Evolutionary conservation across 2,797 vertebrate species (phyloP), one percentile per base, ranked within the genome.

Genomic region (Sciurus carolinensis): DNA sequence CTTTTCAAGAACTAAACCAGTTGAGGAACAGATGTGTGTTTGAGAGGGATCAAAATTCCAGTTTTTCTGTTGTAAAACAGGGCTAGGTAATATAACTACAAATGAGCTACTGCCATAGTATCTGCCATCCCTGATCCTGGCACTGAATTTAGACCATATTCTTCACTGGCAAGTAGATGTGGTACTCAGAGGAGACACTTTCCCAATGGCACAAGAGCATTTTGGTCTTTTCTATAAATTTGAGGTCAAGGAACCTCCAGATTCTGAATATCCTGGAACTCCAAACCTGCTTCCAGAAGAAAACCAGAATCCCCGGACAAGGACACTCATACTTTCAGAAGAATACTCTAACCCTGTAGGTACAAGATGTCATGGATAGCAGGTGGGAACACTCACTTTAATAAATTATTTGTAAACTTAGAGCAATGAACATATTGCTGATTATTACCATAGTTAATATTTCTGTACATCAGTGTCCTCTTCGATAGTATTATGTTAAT

Each of bases 391-490:
- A 36, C 28, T 50, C 7, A 18, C 18, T 91, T 84, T 59, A 90
- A 50, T 66, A 73, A 54, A 20, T 72, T 12, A 75, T 81, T 93
- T 92, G n/a, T 89, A 75, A 91, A 90, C 59, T 67, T 77, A 30
- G 87, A 91, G 47, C 44, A 91, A 66, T 92, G 26, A 75, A 69
- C 4, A 66, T 89, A 18, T 52, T 90, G n/a, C 44, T 86, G 50
- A 85, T 96, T 77, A 90, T 96, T 87, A 91, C 54, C 44, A 62
- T 30, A 62, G 39, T 72, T 93, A 90, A 77, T 73, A 22, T 83
- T 64, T 94, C 42, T 82, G 54, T 64, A 36, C 7, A 77, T 82
- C 52, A 72, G 69, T 73, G 90, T 90, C n/a, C 26, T 93, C 66
- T 89, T 85, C 57, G 75, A 8, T 93, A 59, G 3, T 42, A 92